These are phyloP conservation scores for Trogon surrucura DNA, from an alignment of 2,113 vertebrate genomes.

Conservation along the genomic window DNA sequence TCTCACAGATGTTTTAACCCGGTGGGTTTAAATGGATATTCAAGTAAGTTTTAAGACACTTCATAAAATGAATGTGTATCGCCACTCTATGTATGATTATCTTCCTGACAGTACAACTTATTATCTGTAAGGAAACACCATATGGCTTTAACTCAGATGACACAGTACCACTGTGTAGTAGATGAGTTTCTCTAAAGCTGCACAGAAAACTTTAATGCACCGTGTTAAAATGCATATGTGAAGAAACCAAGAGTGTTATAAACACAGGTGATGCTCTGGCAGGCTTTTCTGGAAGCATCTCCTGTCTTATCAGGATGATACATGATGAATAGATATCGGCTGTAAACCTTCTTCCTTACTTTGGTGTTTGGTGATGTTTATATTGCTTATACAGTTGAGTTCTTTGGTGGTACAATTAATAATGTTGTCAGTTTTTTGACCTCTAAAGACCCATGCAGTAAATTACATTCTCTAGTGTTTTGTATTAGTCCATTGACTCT, in stretches of 20 bases:
- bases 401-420: constrained; percentile 53
- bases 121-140: constrained; percentile 8
- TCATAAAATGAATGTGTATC: not conserved
- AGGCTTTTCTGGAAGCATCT: constrained; percentile 1
- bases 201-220: not conserved
- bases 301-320: not conserved
- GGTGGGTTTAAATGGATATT: constrained; percentile 28
- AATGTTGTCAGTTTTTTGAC: constrained; percentile 17
- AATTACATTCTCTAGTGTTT: constrained; percentile 16
- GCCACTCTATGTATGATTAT: not conserved
- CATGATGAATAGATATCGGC: not conserved
- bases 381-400: not conserved
- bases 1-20: constrained; percentile 38
- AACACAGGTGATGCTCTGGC: not conserved
- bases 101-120: not conserved
- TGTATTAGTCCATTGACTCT: constrained; percentile 1
- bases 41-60: constrained; percentile 4
- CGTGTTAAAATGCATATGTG: not conserved
- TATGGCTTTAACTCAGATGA: constrained; percentile 1
- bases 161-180: constrained; percentile 5
- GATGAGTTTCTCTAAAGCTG: not conserved
- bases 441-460: constrained; percentile 35
- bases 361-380: not conserved
- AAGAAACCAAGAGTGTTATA: not conserved
- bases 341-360: not conserved